Evolutionary conservation across 2,797 vertebrate species (phyloP), one percentile per base, ranked within the genome.

Genomic region (Acanthornis magna): DNA sequence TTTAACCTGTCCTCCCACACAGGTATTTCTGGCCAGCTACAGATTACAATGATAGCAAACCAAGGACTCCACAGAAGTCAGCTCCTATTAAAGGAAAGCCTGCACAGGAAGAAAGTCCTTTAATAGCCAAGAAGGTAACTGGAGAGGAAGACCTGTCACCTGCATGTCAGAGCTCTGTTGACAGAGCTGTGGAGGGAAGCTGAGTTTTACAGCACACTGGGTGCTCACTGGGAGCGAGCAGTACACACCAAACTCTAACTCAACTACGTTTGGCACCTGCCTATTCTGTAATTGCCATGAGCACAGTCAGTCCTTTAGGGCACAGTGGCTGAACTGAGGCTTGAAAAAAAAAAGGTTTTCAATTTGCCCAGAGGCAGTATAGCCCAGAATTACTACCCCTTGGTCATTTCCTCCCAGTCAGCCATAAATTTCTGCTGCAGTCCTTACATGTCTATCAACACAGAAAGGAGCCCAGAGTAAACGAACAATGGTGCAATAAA

Each of bases 401-500:
- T 72, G 47, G 48, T 72, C 8, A 3, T 29, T 85, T 65, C 58
- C 82, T 83, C 40, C 25, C 61, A 65, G 70, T 26, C 61, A 77
- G 84, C 45, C 62, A 53, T 50, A 9, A 32, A 77, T 61, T 91
- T 74, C 88, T 96, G 62, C 91, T 88, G 77, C 29, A 83, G 91
- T 68, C 58, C 62, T 83, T 85, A 83, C 61, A 68, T 16, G 89
- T 67, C 81, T 74, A 51, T 58, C 84, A 48, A 74, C 60, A 81
- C 61, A 68, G 82, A 81, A 58, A 86, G 68, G 29, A 91, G 51
- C 50, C 61, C 63, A 79, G 71, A 77, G 75, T 6, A 67, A 94
- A 45, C 0, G 23, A 91, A 95, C 89, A 96, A 95, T 71, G 38
- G 92, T 48, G 96, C 82, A 91, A 96, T 93, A 95, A 97, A 96